Percentiles rank a stretch among this genome's conserved stretches.
Conservation (phyloP, 1,140 invertebrate genomes). For the Megathymus violae region DNA sequence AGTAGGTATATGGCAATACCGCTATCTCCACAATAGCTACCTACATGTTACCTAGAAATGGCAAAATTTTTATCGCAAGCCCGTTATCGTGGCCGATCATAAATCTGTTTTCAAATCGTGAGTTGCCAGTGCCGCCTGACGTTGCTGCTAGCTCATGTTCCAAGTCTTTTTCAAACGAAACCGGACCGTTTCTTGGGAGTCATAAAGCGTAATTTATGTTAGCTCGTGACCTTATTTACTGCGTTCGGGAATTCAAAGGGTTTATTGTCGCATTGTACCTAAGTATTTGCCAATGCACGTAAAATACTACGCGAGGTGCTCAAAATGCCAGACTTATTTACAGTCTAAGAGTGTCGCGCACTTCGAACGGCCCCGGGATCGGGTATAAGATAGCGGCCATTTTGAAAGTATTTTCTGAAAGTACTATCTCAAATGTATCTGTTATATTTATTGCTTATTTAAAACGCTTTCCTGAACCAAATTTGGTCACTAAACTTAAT, state of each 20-base stretch:
- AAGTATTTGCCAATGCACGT: constrained; percentile 82
- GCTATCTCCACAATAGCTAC: too few species aligned
- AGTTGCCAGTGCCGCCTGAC: constrained; percentile 70
- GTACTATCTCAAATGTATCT: constrained; percentile 20
- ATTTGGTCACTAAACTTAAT: too few species aligned
- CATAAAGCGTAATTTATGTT: constrained; percentile 72
- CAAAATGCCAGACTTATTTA: constrained; percentile 80
- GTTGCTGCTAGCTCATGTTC: constrained; percentile 59
- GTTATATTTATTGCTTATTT: constrained; percentile 23
- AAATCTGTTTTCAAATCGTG: constrained; percentile 83
- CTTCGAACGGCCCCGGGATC: constrained; percentile 1
- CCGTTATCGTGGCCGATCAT: constrained; percentile 82
- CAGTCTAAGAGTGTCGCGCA: constrained; percentile 55
- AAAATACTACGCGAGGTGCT: constrained; percentile 78
- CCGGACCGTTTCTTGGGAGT: constrained; percentile 49
- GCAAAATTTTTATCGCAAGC: constrained; percentile 81
- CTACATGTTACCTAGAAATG: constrained; percentile 63
- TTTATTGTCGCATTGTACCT: constrained; percentile 79
- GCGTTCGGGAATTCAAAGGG: constrained; percentile 61
- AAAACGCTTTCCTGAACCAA: background rate
- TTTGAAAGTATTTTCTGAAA: constrained; percentile 20
- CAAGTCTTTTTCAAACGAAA: constrained; percentile 47
- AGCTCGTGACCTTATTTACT: constrained; percentile 55
- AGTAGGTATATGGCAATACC: too few species aligned
- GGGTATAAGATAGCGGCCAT: constrained; percentile 45